These are phyloP conservation scores for Pleuronectes platessa DNA, from an alignment of 2,113 vertebrate species.

Conservation along the genomic window DNA sequence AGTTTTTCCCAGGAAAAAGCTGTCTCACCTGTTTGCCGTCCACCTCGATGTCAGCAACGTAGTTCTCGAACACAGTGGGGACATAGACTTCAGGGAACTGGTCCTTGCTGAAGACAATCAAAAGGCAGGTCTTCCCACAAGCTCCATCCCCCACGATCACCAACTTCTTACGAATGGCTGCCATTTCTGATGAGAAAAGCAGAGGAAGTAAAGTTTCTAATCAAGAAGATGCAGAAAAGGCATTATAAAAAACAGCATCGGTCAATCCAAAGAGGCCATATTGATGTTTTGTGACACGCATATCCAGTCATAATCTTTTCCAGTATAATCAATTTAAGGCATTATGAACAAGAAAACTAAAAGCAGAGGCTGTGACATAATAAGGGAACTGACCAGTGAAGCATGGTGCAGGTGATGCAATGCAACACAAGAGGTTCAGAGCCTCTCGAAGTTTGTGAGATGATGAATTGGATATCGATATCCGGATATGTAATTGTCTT, in stretches of 20 bases:
- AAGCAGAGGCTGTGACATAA: no score
- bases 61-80: slow-evolving; percentile 98
- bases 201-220: background rate
- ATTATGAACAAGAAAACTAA: no score
- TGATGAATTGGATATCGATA: no score
- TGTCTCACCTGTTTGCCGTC: slow-evolving; percentile 93
- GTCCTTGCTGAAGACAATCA: slow-evolving; percentile 99
- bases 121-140: slow-evolving; percentile 98
- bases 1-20: background rate
- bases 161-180: slow-evolving; percentile 99
- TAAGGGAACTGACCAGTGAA: no score
- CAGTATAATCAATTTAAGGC: background rate
- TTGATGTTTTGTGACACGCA: background rate
- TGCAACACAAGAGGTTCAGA: no score
- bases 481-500: no score
- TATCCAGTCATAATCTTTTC: background rate
- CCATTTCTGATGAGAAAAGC: slow-evolving; percentile 87
- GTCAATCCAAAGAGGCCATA: background rate
- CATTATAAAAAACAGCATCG: background rate
- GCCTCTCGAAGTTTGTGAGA: no score
- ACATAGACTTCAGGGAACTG: slow-evolving; percentile 99
- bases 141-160: slow-evolving; percentile 99
- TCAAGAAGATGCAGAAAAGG: background rate
- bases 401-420: no score
- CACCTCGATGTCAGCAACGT: slow-evolving; percentile 98